These are phyloP conservation scores for Pteropus alecto DNA, from an alignment of 2,113 vertebrate genomes.

Conservation along the genomic window DNA sequence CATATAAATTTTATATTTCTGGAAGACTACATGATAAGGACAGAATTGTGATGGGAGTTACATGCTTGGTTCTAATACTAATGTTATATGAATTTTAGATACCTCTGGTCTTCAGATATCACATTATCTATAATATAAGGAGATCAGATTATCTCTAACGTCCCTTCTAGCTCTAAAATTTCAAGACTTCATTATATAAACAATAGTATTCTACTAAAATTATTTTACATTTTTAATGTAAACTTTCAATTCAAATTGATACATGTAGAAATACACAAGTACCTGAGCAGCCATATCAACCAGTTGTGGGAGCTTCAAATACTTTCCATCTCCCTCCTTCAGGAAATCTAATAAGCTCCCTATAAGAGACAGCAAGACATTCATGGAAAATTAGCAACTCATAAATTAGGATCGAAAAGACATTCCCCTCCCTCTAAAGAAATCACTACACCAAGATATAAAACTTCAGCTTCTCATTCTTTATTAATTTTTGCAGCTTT, in stretches of 20 bases:
- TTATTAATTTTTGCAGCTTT: background rate
- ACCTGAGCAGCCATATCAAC: slow-evolving; percentile 99
- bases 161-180: slow-evolving; percentile 36
- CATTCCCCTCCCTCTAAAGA: background rate
- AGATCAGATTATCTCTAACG: background rate
- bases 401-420: background rate
- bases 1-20: slow-evolving; percentile 1
- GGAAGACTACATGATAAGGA: background rate
- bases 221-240: slow-evolving; percentile 32
- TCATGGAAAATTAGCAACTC: slow-evolving; percentile 32
- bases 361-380: slow-evolving; percentile 67
- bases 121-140: background rate
- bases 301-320: slow-evolving; percentile 93
- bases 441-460: background rate
- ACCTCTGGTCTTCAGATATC: background rate
- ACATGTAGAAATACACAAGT: slow-evolving; percentile 28
- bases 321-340: slow-evolving; percentile 97
- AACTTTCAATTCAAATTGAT: slow-evolving; percentile 24
- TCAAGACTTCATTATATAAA: slow-evolving; percentile 6
- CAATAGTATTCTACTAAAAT: background rate
- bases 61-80: background rate
- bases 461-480: slow-evolving; percentile 4
- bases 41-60: background rate
- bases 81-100: background rate
- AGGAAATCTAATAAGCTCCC: slow-evolving; percentile 96